These are phyloP conservation scores for Dorcus parallelipipedus DNA, from an alignment of 2,888 invertebrate genomes.

Conservation along the genomic window DNA sequence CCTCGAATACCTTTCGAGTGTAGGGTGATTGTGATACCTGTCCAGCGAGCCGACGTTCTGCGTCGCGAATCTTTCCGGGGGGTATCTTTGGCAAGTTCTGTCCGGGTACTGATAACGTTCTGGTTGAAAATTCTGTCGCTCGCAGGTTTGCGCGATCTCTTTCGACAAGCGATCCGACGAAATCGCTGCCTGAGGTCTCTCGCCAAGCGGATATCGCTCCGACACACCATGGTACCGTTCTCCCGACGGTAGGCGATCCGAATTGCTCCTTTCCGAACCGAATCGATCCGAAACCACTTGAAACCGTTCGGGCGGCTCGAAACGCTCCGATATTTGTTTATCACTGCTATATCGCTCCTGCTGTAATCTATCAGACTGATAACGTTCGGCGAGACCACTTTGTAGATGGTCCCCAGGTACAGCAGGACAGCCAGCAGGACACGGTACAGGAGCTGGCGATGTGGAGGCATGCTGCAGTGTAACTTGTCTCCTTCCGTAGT, in stretches of 20 bases:
- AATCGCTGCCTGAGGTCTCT: conserved; percentile 50
- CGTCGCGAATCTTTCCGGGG: conserved; percentile 29
- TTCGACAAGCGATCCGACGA: conserved; percentile 41
- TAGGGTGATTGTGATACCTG: conserved; percentile 38
- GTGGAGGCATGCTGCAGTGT: conserved; percentile 34
- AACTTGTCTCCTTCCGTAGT: conserved; percentile 46
- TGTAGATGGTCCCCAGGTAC: conserved; percentile 32
- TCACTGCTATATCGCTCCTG: conserved; percentile 20
- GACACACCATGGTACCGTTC: conserved; percentile 45
- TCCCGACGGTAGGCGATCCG: conserved; percentile 43
- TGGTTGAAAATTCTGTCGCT: conserved; percentile 25
- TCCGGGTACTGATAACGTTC: conserved; percentile 34
- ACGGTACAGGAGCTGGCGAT: conserved; percentile 31
- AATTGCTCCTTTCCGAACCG: conserved; percentile 40
- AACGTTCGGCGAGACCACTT: conserved; percentile 27
- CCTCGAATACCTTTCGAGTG: conserved; percentile 36
- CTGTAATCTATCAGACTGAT: conserved; percentile 20
- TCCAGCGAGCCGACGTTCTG: conserved; percentile 39
- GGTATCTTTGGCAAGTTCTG: conserved; percentile 23
- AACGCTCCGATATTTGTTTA: conserved; percentile 21
- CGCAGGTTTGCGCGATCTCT: conserved; percentile 13
- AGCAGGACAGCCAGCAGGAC: conserved; percentile 36
- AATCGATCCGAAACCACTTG: conserved; percentile 30
- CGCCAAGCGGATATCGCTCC: conserved; percentile 47
- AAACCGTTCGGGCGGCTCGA: conserved; percentile 29